Conservation (phyloP, 1,140 invertebrate species). For the Drosophila simulans region DNA sequence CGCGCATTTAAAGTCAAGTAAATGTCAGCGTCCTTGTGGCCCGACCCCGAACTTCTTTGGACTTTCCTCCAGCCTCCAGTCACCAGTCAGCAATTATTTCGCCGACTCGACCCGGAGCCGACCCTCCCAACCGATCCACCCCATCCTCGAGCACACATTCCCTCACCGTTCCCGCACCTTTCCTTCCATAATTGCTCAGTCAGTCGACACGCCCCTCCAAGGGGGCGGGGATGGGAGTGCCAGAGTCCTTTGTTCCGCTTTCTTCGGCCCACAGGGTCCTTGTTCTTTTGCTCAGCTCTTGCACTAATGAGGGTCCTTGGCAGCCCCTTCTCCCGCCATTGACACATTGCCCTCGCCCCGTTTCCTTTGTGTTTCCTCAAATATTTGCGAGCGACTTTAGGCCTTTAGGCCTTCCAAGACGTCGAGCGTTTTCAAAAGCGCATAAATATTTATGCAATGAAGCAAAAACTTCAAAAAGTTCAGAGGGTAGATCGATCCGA, state of each 20-base stretch:
- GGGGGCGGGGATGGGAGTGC: constrained; percentile 29
- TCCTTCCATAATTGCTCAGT: constrained; percentile 66
- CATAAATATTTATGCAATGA: constrained; percentile 81
- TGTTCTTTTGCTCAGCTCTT: constrained; percentile 64
- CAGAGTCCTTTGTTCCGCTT: constrained; percentile 53
- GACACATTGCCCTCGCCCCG: constrained; percentile 59
- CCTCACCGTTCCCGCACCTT: constrained; percentile 4
- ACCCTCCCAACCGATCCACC: constrained; percentile 22
- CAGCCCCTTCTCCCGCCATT: constrained; percentile 62
- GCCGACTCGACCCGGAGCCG: constrained; percentile 10
- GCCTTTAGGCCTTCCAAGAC: constrained; percentile 46
- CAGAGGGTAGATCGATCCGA: constrained; percentile 11
- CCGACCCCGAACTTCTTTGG: constrained; percentile 35
- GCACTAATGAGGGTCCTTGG: constrained; percentile 76
- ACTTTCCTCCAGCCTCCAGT: constrained; percentile 36
- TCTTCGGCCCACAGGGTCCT: constrained; percentile 45
- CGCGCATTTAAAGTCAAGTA: constrained; percentile 67
- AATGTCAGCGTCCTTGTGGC: constrained; percentile 64
- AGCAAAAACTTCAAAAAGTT: constrained; percentile 62
- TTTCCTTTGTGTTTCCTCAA: constrained; percentile 60
- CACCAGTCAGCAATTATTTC: constrained; percentile 26
- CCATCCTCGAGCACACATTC: neutral
- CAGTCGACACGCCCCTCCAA: constrained; percentile 64
- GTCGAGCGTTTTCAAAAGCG: constrained; percentile 67
- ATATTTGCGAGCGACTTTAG: constrained; percentile 61